Base-by-base conservation (phyloP, 2,888 invertebrate species). In the Biston stratarius region DNA sequence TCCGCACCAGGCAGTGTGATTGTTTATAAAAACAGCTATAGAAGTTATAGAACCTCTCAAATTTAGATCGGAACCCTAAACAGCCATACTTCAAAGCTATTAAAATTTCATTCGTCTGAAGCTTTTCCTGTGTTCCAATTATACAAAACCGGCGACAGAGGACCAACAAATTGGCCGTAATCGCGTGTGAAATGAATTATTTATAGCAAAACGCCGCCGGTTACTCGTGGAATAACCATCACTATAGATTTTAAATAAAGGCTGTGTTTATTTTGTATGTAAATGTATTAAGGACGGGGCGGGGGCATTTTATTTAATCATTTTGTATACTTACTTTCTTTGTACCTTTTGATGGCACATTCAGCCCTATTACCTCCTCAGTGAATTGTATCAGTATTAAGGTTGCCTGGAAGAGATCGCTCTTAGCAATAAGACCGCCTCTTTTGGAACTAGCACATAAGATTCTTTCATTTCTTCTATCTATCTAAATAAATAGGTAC, bases 141-240 rank as follows among this genome's bases (percentile, higher is more conserved):
- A 64, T 61, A 59, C 36, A 63, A 53, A 60, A 64, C 61, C 51
- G 57, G 48, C 53, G 48, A 47, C 60, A 52, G 45, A 57, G 56
- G 56, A 40, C 47, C 40, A 36, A 62, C 61, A 51, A 61, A 66
- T 58, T 58, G 38, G 12, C 56, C 49, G n/a, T 55, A 64, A 67
- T 59, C 14, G 47, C 51, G 34, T 61, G 68, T 58, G 47, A 51
- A 34, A 36, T 69, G 59, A 71, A 73, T 69, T 65, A 71, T 67
- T 63, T 57, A 71, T 49, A 33, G 42, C 55, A 42, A 57, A 59
- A 40, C 15, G 52, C 45, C 33, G 58, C 15, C 52, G 33, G 52
- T 14, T 44, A 62, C 42, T 65, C 64, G 63, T 33, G 60, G 57
- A 66, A 70, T 64, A 68, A 69, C 58, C 63, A 11, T 33, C 47